Conservation (phyloP, 2,888 invertebrate genomes). For the Furcula furcula region DNA sequence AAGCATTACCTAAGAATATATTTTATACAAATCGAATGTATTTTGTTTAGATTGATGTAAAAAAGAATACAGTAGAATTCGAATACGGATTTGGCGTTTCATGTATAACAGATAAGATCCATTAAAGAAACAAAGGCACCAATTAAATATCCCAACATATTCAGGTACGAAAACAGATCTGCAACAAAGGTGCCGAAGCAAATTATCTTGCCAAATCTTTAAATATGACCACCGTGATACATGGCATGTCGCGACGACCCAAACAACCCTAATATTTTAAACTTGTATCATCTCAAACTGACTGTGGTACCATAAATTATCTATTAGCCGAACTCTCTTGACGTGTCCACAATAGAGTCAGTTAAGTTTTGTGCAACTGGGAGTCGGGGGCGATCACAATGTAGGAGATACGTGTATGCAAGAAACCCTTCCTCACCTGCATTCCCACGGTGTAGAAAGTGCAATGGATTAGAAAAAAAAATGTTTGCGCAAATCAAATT, state of each 20-base stretch:
- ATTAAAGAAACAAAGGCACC: constrained; percentile 21
- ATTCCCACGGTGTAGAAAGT: constrained; percentile 80
- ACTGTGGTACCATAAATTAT: constrained; percentile 75
- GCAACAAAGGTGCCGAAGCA: constrained; percentile 46
- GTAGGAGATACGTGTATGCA: constrained; percentile 24
- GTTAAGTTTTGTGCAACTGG: constrained; percentile 76
- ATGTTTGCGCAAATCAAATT: constrained; percentile 70
- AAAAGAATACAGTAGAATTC: background rate
- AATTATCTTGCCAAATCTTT: constrained; percentile 63
- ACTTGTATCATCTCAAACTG: constrained; percentile 45
- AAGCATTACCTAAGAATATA: too few species aligned
- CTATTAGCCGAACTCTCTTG: constrained; percentile 76
- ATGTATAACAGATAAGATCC: constrained; percentile 15
- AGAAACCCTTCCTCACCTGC: constrained; percentile 79
- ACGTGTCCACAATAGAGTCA: constrained; percentile 70
- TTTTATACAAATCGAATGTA: too few species aligned
- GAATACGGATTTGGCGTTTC: constrained; percentile 16
- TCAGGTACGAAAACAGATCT: constrained; percentile 20
- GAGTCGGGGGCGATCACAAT: constrained; percentile 53
- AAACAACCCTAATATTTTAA: constrained; percentile 76
- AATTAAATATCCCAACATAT: constrained; percentile 26
- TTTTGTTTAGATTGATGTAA: too few species aligned
- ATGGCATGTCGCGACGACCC: constrained; percentile 47
- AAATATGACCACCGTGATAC: constrained; percentile 47
- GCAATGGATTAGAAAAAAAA: constrained; percentile 56